These are phyloP conservation scores for Nipponia nippon DNA, from an alignment of 2,113 vertebrate species.

Conservation along the genomic window DNA sequence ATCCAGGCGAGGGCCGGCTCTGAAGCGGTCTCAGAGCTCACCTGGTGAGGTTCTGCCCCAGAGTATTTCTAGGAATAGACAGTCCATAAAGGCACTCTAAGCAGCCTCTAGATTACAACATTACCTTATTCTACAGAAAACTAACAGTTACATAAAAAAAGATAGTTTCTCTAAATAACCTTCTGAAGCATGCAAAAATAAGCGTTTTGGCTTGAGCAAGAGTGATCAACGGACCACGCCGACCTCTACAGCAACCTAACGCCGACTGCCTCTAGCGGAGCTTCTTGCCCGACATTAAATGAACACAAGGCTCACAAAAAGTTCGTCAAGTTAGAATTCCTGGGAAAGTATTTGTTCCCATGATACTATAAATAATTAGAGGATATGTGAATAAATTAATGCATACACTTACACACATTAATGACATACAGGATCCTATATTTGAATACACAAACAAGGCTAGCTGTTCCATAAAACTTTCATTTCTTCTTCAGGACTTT, in stretches of 20 bases:
- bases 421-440: background rate
- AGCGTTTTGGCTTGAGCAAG: background rate
- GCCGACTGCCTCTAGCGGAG: rapidly evolving
- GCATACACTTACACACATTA: background rate
- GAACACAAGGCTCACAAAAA: background rate
- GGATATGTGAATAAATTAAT: background rate
- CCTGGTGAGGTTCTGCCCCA: background rate
- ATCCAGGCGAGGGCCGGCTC: background rate
- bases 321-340: background rate
- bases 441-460: background rate
- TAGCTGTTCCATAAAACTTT: background rate
- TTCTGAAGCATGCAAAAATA: background rate
- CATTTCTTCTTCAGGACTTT: background rate
- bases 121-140: background rate
- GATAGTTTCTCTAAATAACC: background rate
- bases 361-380: background rate
- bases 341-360: background rate
- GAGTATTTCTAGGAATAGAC: background rate
- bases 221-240: rapidly evolving
- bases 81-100: background rate
- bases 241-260: background rate
- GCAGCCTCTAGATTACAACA: background rate
- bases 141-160: background rate
- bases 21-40: background rate
- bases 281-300: background rate